Evolutionary conservation across 2,797 vertebrate species (phyloP), one percentile per base, ranked within the genome.

Genomic region (Acrocephalus scirpaceus): DNA sequence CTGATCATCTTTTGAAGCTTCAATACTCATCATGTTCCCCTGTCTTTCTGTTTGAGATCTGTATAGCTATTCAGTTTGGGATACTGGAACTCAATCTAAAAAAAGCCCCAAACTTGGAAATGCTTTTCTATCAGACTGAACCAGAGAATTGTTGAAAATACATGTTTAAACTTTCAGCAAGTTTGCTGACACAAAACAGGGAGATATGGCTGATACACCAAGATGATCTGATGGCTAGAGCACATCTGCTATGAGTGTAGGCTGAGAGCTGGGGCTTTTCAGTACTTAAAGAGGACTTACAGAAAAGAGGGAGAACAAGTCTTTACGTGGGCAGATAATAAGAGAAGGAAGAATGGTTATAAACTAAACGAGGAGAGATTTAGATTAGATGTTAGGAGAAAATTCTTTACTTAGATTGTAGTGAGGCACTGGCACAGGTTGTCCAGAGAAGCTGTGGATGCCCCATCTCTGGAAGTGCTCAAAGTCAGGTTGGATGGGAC

Each of bases 181-280:
- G 15, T 54, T 69, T 80, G 11, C 45, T 65, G 47, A 17, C 22
- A 50, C 5, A 56, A 36, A 67, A 36, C 10, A 42, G n/a, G 15
- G 60, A 64, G 7, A n/a, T 38, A 4, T 15, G 23, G 13, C 29
- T 58, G 54, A 13, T 75, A 22, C 5, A 30, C 9, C 27, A 56
- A 50, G 50, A 30, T 57, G 50, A 38, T 25, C 32, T 3, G 8
- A 45, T 30, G 13, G 36, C 57, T 76, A 48, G 36, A 32, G 27
- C 9, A 17, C 0, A 0, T 44, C 64, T 75, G 32, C 27, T 76
- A 0, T 20, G 14, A 70, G 16, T 23, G 29, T 4, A 70, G 42
- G 27, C 57, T 76, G 36, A 21, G 48, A 56, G 50, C 16, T 56
- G 42, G 18, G 8, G 23, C 50, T 22, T 75, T 75, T 69, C 22